Evolutionary conservation across 2,888 invertebrate species (phyloP), one percentile per base, ranked within the genome.

Genomic region (Norana najaformis): DNA sequence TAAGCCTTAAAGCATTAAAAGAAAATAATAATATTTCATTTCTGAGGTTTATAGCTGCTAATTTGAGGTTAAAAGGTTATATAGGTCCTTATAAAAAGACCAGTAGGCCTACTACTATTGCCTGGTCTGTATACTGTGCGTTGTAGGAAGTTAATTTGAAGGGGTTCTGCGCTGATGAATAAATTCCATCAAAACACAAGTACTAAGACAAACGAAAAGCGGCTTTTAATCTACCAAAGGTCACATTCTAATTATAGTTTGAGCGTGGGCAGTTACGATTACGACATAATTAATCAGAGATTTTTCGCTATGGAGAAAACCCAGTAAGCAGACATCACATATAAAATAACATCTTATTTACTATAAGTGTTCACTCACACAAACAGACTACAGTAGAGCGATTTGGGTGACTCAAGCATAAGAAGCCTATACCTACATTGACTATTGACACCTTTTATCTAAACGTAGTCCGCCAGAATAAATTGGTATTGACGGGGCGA

Each of bases 241-340:
- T n/a, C 69, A 69, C 69, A 69, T n/a, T 69, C 69, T 69, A 69
- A 16, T 69, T n/a, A n/a, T 69, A 69, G n/a, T 69, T 69, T 69
- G 69, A 69, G 69, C 69, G 69, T n/a, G 69, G 69, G 69, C 6
- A 69, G n/a, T 69, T 30, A 53, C 69, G n/a, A n/a, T 69, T 30
- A 69, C 11, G 69, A 47, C 47, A 13, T 69, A n/a, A 69, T 5
- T 69, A 69, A 11, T 69, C 11, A 4, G 69, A 69, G 69, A 69
- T 69, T 69, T n/a, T 69, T 69, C 69, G 30, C n/a, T 8, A 69
- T 69, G 69, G 8, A 69, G 30, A 69, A 30, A 69, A 30, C 69
- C 69, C 5, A 69, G n/a, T n/a, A 53, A 30, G n/a, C n/a, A 69
- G 30, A 69, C 69, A 69, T 6, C 13, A 16, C 69, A 69, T 69